These are phyloP conservation scores for Hylomyscus alleni DNA, from an alignment of 2,797 vertebrate genomes.

Conservation along the genomic window DNA sequence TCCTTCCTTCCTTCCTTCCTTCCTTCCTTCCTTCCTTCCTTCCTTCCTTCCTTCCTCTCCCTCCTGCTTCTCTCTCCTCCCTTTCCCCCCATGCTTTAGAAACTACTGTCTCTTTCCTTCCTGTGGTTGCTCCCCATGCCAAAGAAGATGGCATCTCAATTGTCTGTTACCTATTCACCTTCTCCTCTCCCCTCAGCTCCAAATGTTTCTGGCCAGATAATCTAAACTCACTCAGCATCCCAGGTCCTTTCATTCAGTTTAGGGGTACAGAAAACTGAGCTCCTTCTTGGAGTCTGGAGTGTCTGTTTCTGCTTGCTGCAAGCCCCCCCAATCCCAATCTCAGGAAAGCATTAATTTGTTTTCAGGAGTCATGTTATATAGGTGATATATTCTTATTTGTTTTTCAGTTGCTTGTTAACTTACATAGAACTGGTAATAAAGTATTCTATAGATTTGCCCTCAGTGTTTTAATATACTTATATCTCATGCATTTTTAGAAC, in stretches of 20 bases:
- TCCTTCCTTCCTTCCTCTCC: too few relatives aligned
- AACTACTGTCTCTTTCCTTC: not conserved
- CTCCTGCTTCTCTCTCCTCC: not conserved
- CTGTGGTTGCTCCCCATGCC: not conserved
- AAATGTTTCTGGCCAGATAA: not conserved
- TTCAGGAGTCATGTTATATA: not conserved
- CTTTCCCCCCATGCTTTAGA: not conserved
- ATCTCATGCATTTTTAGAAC: slow-evolving; percentile 53
- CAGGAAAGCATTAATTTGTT: not conserved
- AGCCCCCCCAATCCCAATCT: not conserved
- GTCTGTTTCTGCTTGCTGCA: not conserved
- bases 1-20: too few relatives aligned
- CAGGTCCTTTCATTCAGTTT: not conserved
- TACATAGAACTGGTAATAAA: slow-evolving; percentile 6
- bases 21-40: too few relatives aligned
- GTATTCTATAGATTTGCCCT: slow-evolving; percentile 29
- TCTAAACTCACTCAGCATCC: not conserved
- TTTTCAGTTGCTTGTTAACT: slow-evolving; percentile 20
- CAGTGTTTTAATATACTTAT: slow-evolving; percentile 53
- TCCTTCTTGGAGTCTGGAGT: not conserved
- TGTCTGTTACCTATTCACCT: not conserved
- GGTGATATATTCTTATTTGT: not conserved
- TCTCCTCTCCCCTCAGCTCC: not conserved
- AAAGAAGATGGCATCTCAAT: not conserved
- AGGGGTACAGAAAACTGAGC: not conserved